phyloP scores from a whole-genome alignment of 2,888 invertebrate genomes.

The Muscina levida region DNA sequence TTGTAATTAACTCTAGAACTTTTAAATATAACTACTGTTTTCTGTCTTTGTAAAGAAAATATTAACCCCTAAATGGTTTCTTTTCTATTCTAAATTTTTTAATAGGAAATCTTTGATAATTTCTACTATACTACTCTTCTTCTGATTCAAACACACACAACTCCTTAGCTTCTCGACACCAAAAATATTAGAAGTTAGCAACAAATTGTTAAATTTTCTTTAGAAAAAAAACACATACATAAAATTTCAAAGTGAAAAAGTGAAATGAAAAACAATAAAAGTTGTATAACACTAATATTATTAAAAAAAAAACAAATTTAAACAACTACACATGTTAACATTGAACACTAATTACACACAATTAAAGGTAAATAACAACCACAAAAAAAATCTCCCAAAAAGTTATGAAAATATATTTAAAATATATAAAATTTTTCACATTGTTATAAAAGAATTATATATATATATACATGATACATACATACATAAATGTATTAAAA shows the following conservation, averaged over 20 bases:
- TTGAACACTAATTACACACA: constrained; percentile 16
- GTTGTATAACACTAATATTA: constrained; percentile 34
- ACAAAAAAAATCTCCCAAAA: constrained; percentile 13
- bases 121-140: neutral
- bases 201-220: constrained; percentile 9
- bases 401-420: constrained; percentile 19
- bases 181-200: neutral
- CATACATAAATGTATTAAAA: constrained; percentile 27
- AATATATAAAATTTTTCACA: constrained; percentile 25
- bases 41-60: neutral
- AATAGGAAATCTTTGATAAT: neutral
- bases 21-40: constrained; percentile 6
- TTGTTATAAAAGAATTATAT: constrained; percentile 33
- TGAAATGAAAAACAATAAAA: constrained; percentile 59
- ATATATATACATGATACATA: constrained; percentile 18
- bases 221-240: constrained; percentile 13
- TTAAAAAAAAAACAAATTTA: constrained; percentile 29
- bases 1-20: neutral
- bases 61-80: constrained; percentile 33
- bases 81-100: neutral
- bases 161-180: neutral
- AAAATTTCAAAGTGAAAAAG: neutral
- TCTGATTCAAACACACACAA: constrained; percentile 35
- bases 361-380: no score
- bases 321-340: constrained; percentile 41